A percentile compares a stretch with the other conserved stretches of the same genome.
Conservation (phyloP, 2,113 vertebrate genomes). For the Chrysemys picta region DNA sequence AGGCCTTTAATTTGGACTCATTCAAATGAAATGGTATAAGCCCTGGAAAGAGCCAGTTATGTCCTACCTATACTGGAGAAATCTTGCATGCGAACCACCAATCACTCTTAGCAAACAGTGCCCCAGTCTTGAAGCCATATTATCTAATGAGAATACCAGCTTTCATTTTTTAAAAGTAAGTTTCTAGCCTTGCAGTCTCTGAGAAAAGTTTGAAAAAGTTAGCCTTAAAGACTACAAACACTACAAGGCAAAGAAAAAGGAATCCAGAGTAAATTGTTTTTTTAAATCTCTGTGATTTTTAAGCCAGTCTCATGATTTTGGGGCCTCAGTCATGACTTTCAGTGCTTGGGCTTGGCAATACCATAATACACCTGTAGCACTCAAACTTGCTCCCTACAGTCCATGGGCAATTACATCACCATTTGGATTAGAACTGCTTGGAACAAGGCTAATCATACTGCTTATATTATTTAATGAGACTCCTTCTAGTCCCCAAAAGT, state of each 20-base stretch:
- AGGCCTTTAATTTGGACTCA: not conserved
- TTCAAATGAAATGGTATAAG: not conserved
- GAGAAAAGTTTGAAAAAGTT: slow-evolving; percentile 64
- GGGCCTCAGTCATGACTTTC: not conserved
- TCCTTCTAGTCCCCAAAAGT: too few relatives aligned
- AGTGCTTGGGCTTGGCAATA: not conserved
- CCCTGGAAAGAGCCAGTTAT: not conserved
- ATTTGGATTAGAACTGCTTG: not conserved
- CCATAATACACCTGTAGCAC: not conserved
- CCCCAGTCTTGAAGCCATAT: not conserved
- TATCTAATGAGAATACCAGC: slow-evolving; percentile 4
- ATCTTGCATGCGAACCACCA: not conserved
- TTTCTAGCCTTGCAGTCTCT: slow-evolving; percentile 29
- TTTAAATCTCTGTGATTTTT: slow-evolving; percentile 57
- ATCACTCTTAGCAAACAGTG: not conserved
- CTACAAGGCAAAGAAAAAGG: slow-evolving; percentile 41
- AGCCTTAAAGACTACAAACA: slow-evolving; percentile 59
- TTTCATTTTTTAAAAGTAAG: slow-evolving; percentile 19
- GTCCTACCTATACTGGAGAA: not conserved
- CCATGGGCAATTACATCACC: not conserved
- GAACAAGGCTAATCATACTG: not conserved
- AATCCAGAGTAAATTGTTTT: slow-evolving; percentile 41
- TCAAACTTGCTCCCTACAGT: not conserved
- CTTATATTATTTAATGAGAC: too few relatives aligned
- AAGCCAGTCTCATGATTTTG: slow-evolving; percentile 28